phyloP scores from a whole-genome alignment of 2,888 invertebrate genomes.

The Smittia sp. region DNA sequence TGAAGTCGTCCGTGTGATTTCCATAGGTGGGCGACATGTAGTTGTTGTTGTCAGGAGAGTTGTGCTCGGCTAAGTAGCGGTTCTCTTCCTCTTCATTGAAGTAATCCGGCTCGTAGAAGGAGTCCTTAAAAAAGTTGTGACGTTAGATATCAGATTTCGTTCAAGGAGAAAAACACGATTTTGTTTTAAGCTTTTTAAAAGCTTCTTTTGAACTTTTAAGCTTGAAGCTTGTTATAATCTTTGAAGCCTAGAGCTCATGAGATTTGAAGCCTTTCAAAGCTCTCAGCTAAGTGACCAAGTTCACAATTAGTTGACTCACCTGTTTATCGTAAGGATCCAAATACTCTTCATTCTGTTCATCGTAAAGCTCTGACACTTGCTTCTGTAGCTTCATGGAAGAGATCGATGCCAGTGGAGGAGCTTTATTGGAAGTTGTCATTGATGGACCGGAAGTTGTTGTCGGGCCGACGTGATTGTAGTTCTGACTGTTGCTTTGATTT shows the following conservation, averaged over 20 bases:
- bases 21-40: conserved; percentile 1
- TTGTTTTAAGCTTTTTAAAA: too few species aligned
- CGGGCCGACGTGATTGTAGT: not conserved
- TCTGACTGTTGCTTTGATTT: conserved; percentile 8
- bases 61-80: conserved; percentile 48
- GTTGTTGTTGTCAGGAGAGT: conserved; percentile 32
- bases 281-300: too few species aligned
- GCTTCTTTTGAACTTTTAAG: too few species aligned
- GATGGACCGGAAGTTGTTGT: not conserved
- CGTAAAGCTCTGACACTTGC: conserved; percentile 27
- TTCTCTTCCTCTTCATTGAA: conserved; percentile 54
- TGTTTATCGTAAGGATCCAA: conserved; percentile 21
- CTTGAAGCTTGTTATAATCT: too few species aligned
- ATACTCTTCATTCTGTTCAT: conserved; percentile 32
- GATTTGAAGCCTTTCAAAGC: too few species aligned
- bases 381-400: not conserved
- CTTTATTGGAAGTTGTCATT: not conserved
- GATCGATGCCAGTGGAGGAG: not conserved
- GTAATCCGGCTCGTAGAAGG: conserved; percentile 46
- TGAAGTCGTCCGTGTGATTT: not conserved
- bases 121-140: conserved; percentile 20
- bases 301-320: too few species aligned
- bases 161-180: too few species aligned
- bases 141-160: too few species aligned
- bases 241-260: too few species aligned